Base-by-base conservation (phyloP, 2,888 invertebrate genomes). In the Tetragonula carbonaria region DNA sequence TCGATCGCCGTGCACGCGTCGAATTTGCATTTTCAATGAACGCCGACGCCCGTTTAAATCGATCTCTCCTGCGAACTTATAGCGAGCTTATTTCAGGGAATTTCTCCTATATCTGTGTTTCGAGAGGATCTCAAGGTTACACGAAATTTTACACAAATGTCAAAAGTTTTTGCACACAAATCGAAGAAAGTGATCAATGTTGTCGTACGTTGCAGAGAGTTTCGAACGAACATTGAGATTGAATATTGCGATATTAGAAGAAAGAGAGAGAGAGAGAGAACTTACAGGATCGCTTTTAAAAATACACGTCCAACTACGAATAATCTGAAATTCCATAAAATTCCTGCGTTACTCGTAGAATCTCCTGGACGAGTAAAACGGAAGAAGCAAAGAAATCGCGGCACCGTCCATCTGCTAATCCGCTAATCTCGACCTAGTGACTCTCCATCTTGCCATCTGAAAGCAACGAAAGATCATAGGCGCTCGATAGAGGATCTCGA, bases 21-120 rank as follows among this genome's bases (percentile, higher is more conserved):
- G 55, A 66, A 66, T 77, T 71, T 77, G 72, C 72, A 72, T 72
- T 77, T 72, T 72, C 77, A 71, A 77, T 77, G 71, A 77, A 77
- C 63, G 50, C 4, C 21, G 51, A 21, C 67, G 51, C 18, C 33
- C 57, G 50, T 53, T 67, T 67, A 28, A 23, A 63, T 63, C 63
- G 51, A 63, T 74, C 63, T 16, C 74, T 16, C 4, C 57, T 8
- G 11, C 5, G 38, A 45, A 14, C 14, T 16, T 21, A 14, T 16
- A n/a, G 16, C 3, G 67, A 33, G 16, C 28, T 13, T n/a, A 72
- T 72, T 59, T 57, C 38, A 38, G 6, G 16, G 38, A 45, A 59
- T 38, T 72, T 72, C 71, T 57, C 57, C 18, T 0, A 2, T n/a
- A 23, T 72, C 59, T 23, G 0, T 11, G 28, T 16, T 5, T 28